These are phyloP conservation scores for Doryteuthis pealeii DNA, from an alignment of 1,140 invertebrate species.

Conservation along the genomic window DNA sequence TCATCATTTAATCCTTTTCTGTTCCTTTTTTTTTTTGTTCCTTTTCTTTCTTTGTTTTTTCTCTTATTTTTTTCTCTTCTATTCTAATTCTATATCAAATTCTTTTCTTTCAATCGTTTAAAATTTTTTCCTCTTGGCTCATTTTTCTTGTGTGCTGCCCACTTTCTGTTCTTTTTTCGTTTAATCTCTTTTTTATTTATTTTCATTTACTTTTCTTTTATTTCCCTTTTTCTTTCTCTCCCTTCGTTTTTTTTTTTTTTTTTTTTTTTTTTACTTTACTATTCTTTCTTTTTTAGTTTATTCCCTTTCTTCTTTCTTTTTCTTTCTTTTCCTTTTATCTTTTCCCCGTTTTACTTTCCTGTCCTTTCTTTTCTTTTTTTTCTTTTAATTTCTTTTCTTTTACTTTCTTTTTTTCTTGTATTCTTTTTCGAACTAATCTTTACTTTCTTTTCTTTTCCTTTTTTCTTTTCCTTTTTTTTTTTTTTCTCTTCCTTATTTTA, in stretches of 20 bases:
- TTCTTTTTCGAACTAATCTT: background rate
- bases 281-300: background rate
- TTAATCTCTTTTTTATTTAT: background rate
- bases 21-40: too few relatives aligned
- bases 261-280: background rate
- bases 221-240: background rate
- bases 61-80: too few relatives aligned
- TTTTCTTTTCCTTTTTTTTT: background rate
- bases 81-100: too few relatives aligned
- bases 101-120: too few relatives aligned
- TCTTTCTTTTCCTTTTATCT: background rate
- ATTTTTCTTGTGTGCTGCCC: too few relatives aligned
- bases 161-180: too few relatives aligned
- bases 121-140: too few relatives aligned
- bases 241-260: background rate
- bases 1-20: too few relatives aligned
- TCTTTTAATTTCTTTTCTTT: too few relatives aligned
- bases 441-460: background rate
- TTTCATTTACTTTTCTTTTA: background rate
- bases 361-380: background rate
- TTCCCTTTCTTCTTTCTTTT: background rate
- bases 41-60: too few relatives aligned
- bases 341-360: background rate
- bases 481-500: background rate
- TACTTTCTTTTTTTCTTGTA: too few relatives aligned